Base-by-base conservation (phyloP, 2,113 vertebrate species). In the Alligator mississippiensis region DNA sequence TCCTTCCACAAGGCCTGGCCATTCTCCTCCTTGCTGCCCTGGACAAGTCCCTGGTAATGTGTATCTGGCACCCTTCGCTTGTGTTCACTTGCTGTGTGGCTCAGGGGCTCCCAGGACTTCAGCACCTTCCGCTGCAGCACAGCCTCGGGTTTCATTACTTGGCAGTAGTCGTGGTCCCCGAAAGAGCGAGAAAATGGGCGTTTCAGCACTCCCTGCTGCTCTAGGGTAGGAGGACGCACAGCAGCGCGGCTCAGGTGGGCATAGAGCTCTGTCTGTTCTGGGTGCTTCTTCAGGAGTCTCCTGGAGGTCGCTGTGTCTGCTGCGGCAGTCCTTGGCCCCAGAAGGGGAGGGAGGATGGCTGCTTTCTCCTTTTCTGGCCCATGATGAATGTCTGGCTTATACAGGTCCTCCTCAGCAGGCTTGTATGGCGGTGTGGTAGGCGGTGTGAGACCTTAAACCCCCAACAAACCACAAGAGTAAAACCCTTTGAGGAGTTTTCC, bases 91-190 rank as follows among this genome's bases (percentile, higher is more conserved):
- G 98, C 98, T 24, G 77, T 57, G 77, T 91, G 96, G 85, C 93
- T 87, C 1, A 62, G 93, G 24, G 97, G 97, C 68, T 98, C 97
- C 98, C 98, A 98, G 3, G 98, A 98, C 94, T 96, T 97, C 89
- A 98, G 97, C 95, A 98, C 97, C 96, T 98, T 98, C 94, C 98
- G 97, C 93, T 98, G 98, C 82, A 98, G 95, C 64, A 95, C 1
- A 0, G 96, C 93, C 82, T 98, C 98, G 0, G 98, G 97, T 90
- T 97, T 98, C 90, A 97, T 97, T 95, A 98, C 98, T 97, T 98
- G 98, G 97, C 99, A 99, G 98, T 99, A 99, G 97, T 99, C 99
- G 1, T 99, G 99, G 97, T 99, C 99, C 82, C 99, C 99, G 1
- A 99, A 99, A 70, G 97, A 98, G 62, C 98, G 96, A 27, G 98